These are phyloP conservation scores for Drosophila dives DNA, from an alignment of 2,888 invertebrate species.

Conservation along the genomic window DNA sequence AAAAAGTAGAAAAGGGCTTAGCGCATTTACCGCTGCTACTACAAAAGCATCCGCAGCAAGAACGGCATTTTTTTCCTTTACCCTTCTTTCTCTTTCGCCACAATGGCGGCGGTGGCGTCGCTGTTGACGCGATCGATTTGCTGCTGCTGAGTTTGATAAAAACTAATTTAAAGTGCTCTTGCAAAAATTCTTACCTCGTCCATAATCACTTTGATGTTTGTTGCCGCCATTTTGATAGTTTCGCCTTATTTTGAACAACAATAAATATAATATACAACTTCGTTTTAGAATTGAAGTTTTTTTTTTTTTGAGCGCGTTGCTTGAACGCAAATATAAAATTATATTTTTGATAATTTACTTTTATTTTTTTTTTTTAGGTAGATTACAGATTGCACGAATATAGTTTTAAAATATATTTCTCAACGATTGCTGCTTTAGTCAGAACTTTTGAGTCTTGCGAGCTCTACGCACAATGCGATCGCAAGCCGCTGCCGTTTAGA, in stretches of 20 bases:
- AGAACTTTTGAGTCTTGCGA: conserved; percentile 37
- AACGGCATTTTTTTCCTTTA: conserved; percentile 53
- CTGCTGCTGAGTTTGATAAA: conserved; percentile 10
- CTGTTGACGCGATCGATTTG: conserved; percentile 12
- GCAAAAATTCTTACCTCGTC: conserved; percentile 72
- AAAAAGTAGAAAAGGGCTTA: conserved; percentile 40
- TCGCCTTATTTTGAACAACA: conserved; percentile 23
- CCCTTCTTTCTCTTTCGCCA: conserved; percentile 37
- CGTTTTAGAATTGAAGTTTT: conserved; percentile 13
- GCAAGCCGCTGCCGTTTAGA: conserved; percentile 75
- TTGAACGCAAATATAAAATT: conserved; percentile 24
- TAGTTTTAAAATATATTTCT: conserved; percentile 31
- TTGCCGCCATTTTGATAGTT: conserved; percentile 70
- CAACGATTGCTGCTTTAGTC: conserved; percentile 55
- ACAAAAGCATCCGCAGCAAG: conserved; percentile 34
- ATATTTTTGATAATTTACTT: conserved; percentile 8
- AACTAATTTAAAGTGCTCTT: background rate
- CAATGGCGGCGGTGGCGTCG: conserved; percentile 54
- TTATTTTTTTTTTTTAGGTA: conserved; percentile 14
- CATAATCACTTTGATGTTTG: conserved; percentile 60
- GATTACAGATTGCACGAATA: conserved; percentile 50
- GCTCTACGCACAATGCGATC: conserved; percentile 61
- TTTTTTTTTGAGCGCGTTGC: conserved; percentile 40
- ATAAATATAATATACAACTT: conserved; percentile 23
- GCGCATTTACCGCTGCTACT: conserved; percentile 38